Evolutionary conservation across 1,140 invertebrate species (phyloP).

Genomic region (Episyrphus balteatus): DNA sequence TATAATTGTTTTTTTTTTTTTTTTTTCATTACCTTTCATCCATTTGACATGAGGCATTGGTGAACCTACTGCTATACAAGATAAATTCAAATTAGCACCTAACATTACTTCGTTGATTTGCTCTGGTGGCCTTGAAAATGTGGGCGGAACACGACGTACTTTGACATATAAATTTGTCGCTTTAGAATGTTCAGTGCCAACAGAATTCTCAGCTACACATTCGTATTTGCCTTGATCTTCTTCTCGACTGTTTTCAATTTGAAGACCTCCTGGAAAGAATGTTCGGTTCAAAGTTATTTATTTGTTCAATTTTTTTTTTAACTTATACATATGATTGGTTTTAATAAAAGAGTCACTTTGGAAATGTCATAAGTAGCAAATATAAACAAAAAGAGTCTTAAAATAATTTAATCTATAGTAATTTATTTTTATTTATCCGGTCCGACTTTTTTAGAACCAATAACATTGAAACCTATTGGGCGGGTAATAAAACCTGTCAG

Average conservation of each 20-base stretch:
- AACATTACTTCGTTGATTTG: conserved; percentile 76
- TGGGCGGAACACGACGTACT: conserved; percentile 87
- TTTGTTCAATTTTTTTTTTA: too few species aligned
- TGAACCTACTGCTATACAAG: conserved; percentile 91
- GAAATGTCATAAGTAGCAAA: too few species aligned
- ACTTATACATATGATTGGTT: too few species aligned
- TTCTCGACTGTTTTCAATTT: conserved; percentile 82
- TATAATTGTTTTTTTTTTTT: background rate
- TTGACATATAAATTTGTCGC: conserved; percentile 86
- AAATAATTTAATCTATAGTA: too few species aligned
- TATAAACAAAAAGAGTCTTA: too few species aligned
- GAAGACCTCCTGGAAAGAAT: conserved; percentile 66
- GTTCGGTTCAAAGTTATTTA: too few species aligned
- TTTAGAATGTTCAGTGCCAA: conserved; percentile 88
- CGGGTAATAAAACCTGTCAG: too few species aligned
- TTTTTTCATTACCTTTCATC: conserved; percentile 57
- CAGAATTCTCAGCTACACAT: conserved; percentile 81
- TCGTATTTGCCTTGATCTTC: conserved; percentile 87
- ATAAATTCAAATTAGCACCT: conserved; percentile 80
- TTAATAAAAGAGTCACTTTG: too few species aligned
- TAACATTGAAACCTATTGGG: too few species aligned
- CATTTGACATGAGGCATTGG: conserved; percentile 97
- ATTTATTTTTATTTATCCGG: too few species aligned
- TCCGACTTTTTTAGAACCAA: too few species aligned
- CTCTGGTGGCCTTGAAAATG: conserved; percentile 85